Evolutionary conservation across 2,888 invertebrate genomes (phyloP).

Genomic region (Camponotus fellah): DNA sequence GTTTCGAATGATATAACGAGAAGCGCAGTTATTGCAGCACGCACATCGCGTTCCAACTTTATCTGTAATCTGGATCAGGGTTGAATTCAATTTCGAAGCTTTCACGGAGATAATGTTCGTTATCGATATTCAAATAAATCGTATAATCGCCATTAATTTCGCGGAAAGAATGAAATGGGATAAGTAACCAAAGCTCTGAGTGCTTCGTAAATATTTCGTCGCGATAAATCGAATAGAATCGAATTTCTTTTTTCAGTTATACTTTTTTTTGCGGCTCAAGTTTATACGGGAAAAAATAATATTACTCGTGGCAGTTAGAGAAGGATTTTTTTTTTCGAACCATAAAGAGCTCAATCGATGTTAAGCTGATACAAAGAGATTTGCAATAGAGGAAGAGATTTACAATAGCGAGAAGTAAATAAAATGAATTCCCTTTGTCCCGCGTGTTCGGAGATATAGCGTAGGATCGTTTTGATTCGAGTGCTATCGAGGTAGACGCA

Average conservation of each 20-base stretch:
- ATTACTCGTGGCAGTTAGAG: background rate
- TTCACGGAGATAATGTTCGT: background rate
- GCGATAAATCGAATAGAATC: background rate
- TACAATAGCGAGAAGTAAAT: slow-evolving; percentile 28
- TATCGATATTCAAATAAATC: slow-evolving; percentile 19
- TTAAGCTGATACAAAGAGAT: background rate
- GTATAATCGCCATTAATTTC: background rate
- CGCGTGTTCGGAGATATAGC: background rate
- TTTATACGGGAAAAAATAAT: background rate
- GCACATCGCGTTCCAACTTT: slow-evolving; percentile 9
- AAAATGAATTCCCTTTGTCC: slow-evolving; percentile 21
- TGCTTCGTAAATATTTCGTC: slow-evolving; percentile 8
- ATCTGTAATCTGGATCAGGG: background rate
- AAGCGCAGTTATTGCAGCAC: background rate
- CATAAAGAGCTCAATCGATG: background rate
- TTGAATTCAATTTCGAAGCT: slow-evolving; percentile 5
- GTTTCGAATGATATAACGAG: slow-evolving; percentile 18
- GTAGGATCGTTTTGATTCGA: background rate
- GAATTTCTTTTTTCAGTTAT: background rate
- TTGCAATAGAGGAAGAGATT: background rate
- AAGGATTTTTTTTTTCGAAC: background rate
- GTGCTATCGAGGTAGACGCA: background rate
- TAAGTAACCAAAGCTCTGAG: background rate
- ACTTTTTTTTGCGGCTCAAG: background rate
- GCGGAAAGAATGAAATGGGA: background rate